phyloP scores from a whole-genome alignment of 2,888 invertebrate genomes.

The Clitarchus hookeri region DNA sequence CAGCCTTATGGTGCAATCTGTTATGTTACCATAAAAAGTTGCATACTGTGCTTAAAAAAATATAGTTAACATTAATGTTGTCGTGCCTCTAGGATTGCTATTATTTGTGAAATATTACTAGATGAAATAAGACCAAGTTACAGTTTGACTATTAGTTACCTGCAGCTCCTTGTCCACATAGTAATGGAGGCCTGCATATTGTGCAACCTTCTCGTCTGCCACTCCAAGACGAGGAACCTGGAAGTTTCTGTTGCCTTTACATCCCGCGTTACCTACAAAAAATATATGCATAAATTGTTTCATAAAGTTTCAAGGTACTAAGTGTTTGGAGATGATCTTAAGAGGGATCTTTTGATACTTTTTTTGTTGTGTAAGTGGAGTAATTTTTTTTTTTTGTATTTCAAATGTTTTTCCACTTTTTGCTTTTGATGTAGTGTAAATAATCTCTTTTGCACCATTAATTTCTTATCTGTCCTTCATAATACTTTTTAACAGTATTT shows the following conservation, averaged over 20 bases:
- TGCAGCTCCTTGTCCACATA: slow-evolving; percentile 92
- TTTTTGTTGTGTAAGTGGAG: not conserved
- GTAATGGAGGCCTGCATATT: slow-evolving; percentile 89
- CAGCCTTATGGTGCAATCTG: too few relatives aligned
- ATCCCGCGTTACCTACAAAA: slow-evolving; percentile 71
- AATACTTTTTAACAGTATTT: too few relatives aligned
- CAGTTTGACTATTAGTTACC: slow-evolving; percentile 55
- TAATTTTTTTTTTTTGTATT: not conserved
- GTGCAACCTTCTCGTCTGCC: slow-evolving; percentile 88
- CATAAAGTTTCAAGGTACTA: too few relatives aligned
- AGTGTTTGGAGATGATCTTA: not conserved
- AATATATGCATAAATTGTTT: not conserved
- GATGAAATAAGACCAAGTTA: too few relatives aligned
- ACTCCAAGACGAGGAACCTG: slow-evolving; percentile 85
- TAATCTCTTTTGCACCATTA: too few relatives aligned
- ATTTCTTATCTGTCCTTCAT: too few relatives aligned
- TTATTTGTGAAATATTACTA: too few relatives aligned
- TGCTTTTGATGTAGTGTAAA: not conserved
- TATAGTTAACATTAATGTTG: too few relatives aligned
- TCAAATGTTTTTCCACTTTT: not conserved
- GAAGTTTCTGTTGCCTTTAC: slow-evolving; percentile 80
- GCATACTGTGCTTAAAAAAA: too few relatives aligned
- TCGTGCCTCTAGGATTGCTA: too few relatives aligned
- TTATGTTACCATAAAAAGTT: too few relatives aligned
- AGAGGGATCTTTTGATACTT: not conserved